Evolutionary conservation across 1,140 invertebrate species (phyloP).

Genomic region (Batillaria attramentaria): DNA sequence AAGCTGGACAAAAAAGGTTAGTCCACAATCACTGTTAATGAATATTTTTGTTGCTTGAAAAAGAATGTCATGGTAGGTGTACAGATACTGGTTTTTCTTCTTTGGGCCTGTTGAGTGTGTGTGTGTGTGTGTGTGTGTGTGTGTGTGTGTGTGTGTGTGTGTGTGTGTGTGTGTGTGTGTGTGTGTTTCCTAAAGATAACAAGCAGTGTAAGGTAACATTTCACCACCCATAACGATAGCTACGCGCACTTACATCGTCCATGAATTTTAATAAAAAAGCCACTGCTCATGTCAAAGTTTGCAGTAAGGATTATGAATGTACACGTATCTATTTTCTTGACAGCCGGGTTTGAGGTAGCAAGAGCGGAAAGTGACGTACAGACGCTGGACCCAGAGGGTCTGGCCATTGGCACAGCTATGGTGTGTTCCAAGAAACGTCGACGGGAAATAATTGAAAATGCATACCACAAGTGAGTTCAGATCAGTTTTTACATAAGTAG

Average conservation of each 20-base stretch:
- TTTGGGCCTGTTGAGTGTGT: not conserved
- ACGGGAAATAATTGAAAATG: conserved; percentile 69
- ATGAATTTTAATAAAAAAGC: too few species aligned
- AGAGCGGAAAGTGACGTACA: conserved; percentile 45
- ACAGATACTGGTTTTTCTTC: too few species aligned
- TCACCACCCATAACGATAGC: too few species aligned
- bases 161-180: conserved; percentile 12
- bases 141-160: not conserved
- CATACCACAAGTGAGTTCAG: conserved; percentile 68
- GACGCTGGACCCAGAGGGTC: conserved; percentile 87
- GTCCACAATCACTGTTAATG: too few species aligned
- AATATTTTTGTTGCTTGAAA: too few species aligned
- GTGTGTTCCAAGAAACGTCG: conserved; percentile 66
- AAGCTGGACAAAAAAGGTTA: too few species aligned
- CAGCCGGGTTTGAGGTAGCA: conserved; percentile 80
- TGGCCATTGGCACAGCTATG: conserved; percentile 74
- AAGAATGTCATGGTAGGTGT: too few species aligned
- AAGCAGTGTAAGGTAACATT: too few species aligned
- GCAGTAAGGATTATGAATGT: not conserved
- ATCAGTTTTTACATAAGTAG: too few species aligned
- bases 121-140: conserved; percentile 16
- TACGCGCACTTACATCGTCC: too few species aligned
- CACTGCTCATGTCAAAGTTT: too few species aligned
- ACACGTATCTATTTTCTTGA: conserved; percentile 34
- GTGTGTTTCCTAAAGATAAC: too few species aligned